Conservation (phyloP, 2,797 vertebrate species). For the Neopelma chrysocephalum region DNA sequence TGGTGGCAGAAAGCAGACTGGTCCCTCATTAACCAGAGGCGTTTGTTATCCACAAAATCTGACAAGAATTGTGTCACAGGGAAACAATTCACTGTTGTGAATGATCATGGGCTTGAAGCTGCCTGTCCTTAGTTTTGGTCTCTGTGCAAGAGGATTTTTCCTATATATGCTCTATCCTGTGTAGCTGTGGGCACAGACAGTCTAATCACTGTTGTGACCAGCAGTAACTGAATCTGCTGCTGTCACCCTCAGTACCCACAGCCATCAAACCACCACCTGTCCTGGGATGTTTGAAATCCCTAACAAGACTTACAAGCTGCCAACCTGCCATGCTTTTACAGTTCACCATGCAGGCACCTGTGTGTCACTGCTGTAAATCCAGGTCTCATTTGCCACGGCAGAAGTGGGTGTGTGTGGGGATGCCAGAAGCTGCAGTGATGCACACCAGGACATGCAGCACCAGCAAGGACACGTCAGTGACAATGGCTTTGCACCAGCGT, state of each 20-base stretch:
- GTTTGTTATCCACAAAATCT: neutral
- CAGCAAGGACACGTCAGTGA: accelerated
- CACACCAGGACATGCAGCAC: neutral
- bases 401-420: neutral
- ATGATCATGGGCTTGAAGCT: neutral
- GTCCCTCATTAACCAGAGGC: neutral
- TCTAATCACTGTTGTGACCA: neutral
- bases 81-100: neutral
- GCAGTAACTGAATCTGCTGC: neutral
- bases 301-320: neutral
- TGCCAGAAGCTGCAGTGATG: neutral
- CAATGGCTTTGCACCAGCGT: neutral
- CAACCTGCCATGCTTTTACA: neutral
- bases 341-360: neutral
- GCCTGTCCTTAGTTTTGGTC: neutral
- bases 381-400: neutral
- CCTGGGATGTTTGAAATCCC: neutral
- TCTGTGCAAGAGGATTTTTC: neutral
- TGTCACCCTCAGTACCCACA: neutral
- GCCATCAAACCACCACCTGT: neutral
- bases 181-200: neutral
- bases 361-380: neutral
- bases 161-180: accelerated
- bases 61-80: neutral
- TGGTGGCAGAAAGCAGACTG: neutral